A percentile compares a stretch with the other conserved stretches of the same genome.
These are phyloP conservation scores for Plecotus auritus DNA, from an alignment of 2,113 vertebrate species.

Conservation along the genomic window DNA sequence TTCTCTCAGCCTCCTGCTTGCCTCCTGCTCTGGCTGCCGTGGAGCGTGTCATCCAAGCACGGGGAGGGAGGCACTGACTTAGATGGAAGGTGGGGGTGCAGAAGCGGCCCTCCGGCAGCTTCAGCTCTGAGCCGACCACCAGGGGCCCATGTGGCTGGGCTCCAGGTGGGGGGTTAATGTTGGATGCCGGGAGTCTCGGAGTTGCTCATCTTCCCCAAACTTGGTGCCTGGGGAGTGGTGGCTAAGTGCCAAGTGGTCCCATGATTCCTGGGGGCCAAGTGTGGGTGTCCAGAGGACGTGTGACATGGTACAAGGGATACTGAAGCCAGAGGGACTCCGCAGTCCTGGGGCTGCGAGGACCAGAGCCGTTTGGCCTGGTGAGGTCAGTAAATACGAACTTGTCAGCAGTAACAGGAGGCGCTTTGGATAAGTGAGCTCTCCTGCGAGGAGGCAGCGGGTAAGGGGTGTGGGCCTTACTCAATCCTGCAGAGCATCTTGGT, in stretches of 20 bases:
- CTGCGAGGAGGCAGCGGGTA: not conserved
- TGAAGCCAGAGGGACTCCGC: not conserved
- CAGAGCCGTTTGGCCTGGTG: not conserved
- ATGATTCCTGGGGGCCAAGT: fast-evolving
- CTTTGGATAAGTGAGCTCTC: not conserved
- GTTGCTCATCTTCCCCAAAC: not conserved
- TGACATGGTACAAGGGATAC: no score
- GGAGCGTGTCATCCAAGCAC: not conserved
- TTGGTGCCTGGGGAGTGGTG: not conserved
- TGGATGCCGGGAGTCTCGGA: not conserved
- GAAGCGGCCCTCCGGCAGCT: no score
- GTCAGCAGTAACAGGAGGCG: not conserved
- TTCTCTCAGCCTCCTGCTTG: not conserved
- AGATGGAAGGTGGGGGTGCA: not conserved
- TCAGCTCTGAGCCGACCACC: not conserved
- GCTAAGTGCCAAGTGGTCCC: fast-evolving
- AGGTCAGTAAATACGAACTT: not conserved
- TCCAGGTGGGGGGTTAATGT: no score
- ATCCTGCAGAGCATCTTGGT: not conserved
- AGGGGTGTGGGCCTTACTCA: not conserved
- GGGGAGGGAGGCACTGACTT: no score
- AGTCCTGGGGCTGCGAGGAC: not conserved
- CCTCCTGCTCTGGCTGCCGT: not conserved
- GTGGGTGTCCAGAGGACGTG: not conserved
- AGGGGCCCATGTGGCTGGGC: not conserved